A percentile compares a stretch with the other conserved stretches of the same genome.
Evolutionary conservation across 1,140 invertebrate species (phyloP).

Genomic region (Globodera ellingtonae): DNA sequence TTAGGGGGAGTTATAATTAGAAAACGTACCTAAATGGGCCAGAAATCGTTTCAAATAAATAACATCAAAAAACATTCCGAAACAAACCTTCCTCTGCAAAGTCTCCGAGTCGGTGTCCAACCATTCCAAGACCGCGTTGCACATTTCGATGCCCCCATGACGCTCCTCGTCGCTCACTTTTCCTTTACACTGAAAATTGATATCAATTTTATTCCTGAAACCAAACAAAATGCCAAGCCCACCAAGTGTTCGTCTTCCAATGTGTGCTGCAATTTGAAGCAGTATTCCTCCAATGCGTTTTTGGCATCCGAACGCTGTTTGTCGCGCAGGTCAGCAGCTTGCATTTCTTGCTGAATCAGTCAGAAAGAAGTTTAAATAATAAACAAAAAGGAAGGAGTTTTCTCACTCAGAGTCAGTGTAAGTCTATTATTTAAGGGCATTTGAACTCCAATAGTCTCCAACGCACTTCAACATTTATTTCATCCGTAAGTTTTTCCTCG

Average conservation of each 20-base stretch:
- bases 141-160: conserved; percentile 11
- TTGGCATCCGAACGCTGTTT: conserved; percentile 68
- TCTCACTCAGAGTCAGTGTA: no score
- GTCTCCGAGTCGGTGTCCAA: conserved; percentile 19
- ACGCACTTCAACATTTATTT: conserved; percentile 11
- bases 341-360: conserved; percentile 68
- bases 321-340: conserved; percentile 79
- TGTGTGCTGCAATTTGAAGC: conserved; percentile 20
- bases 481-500: conserved; percentile 1
- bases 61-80: not conserved
- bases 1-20: no score
- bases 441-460: not conserved
- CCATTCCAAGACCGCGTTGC: conserved; percentile 21
- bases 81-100: conserved; percentile 18
- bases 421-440: not conserved
- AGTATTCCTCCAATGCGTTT: conserved; percentile 30
- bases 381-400: no score
- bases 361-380: not conserved
- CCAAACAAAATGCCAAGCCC: not conserved
- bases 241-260: conserved; percentile 5
- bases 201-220: not conserved
- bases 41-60: no score
- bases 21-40: no score
- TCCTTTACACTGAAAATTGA: conserved; percentile 15
- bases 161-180: conserved; percentile 18